Evolutionary conservation across 2,797 vertebrate genomes (phyloP).

Genomic region (Micrastur ruficollis): DNA sequence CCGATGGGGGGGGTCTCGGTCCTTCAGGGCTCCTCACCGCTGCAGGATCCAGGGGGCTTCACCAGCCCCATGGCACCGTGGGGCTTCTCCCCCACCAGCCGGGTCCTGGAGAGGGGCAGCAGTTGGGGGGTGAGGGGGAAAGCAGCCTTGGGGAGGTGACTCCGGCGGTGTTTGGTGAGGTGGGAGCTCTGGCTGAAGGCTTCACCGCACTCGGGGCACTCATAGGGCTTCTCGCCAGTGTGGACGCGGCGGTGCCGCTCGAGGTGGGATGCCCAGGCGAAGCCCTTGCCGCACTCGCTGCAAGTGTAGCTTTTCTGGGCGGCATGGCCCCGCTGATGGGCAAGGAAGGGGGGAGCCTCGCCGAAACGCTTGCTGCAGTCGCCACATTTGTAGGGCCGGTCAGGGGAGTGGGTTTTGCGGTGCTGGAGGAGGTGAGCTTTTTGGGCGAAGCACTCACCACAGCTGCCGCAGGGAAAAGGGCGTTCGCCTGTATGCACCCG

Average conservation of each 20-base stretch:
- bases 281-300: conserved; percentile 39
- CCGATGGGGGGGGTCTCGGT: rapidly evolving
- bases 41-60: not conserved
- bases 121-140: rapidly evolving
- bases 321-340: not conserved
- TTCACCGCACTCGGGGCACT: conserved; percentile 2
- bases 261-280: conserved; percentile 18
- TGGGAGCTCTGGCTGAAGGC: conserved; percentile 43
- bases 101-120: rapidly evolving
- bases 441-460: conserved; percentile 58
- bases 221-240: conserved; percentile 1
- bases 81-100: rapidly evolving
- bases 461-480: conserved; percentile 46
- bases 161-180: conserved; percentile 17
- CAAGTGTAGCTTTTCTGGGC: not conserved
- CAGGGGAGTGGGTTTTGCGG: conserved; percentile 26
- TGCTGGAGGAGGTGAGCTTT: conserved; percentile 63
- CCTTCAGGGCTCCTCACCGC: not conserved
- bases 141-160: not conserved
- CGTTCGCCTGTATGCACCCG: conserved; percentile 64
- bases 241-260: conserved; percentile 42
- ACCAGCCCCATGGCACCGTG: rapidly evolving
- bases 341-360: not conserved
- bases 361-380: not conserved
- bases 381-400: not conserved